phyloP scores from a whole-genome alignment of 2,797 vertebrate genomes.

The Aplochiton taeniatus region DNA sequence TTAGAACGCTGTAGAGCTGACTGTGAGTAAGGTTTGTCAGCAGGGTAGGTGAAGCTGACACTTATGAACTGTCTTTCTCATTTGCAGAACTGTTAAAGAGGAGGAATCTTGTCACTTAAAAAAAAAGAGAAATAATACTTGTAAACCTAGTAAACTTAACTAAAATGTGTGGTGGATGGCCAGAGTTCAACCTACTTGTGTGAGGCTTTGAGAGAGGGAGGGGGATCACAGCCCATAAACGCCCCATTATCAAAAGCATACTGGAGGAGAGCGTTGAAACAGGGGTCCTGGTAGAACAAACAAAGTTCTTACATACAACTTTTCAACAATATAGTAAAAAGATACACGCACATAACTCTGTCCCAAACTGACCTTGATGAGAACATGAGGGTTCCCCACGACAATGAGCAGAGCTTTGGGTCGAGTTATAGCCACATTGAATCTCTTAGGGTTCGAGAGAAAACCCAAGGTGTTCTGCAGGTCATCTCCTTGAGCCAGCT shows the following conservation, averaged over 20 bases:
- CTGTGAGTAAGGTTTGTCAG: neutral
- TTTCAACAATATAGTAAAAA: constrained; percentile 31
- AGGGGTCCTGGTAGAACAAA: constrained; percentile 80
- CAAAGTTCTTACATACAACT: neutral
- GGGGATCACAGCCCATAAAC: constrained; percentile 89
- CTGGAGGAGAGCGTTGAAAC: constrained; percentile 85
- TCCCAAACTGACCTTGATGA: constrained; percentile 77
- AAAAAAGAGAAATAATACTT: neutral
- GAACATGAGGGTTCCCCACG: constrained; percentile 91
- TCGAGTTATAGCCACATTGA: constrained; percentile 94
- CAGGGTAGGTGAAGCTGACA: neutral
- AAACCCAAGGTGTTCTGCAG: constrained; percentile 82
- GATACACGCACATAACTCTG: constrained; percentile 29
- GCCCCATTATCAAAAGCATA: constrained; percentile 83
- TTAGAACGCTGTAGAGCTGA: neutral
- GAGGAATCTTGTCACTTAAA: no score
- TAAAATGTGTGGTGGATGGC: no score
- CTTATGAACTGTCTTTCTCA: constrained; percentile 21
- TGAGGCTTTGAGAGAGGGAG: constrained; percentile 71
- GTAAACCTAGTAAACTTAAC: no score
- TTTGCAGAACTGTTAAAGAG: constrained; percentile 44
- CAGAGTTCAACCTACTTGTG: constrained; percentile 52
- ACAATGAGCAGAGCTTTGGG: constrained; percentile 90
- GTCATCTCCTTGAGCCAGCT: constrained; percentile 71
- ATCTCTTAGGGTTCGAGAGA: constrained; percentile 90